Percentiles rank a stretch among this genome's conserved stretches.
These are phyloP conservation scores for Saimiri boliviensis DNA, from an alignment of 2,113 vertebrate species.

Conservation along the genomic window DNA sequence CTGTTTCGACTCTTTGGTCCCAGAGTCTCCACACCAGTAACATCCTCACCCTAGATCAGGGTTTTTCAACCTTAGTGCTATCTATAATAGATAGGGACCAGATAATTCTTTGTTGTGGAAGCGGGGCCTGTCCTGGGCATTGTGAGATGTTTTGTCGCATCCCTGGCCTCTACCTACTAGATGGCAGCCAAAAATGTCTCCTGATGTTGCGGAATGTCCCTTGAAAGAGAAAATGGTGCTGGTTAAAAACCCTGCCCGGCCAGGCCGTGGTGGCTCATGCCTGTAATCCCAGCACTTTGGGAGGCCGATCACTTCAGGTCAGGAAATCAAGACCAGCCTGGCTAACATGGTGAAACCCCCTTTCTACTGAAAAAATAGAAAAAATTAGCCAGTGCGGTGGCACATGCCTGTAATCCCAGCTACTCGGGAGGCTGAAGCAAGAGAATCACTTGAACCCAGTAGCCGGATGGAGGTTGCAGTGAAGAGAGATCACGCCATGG, in stretches of 20 bases:
- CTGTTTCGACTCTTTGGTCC: background rate
- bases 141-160: background rate
- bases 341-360: background rate
- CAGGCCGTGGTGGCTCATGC: accelerated
- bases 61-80: background rate
- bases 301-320: background rate
- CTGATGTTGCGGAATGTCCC: background rate
- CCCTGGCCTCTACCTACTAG: background rate
- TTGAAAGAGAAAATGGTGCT: background rate
- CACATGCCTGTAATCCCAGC: background rate
- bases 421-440: background rate
- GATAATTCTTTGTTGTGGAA: background rate
- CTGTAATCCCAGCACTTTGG: background rate
- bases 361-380: background rate
- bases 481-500: accelerated
- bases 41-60: background rate
- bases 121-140: background rate
- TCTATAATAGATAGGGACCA: background rate
- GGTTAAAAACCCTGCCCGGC: background rate
- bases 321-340: background rate
- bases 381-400: background rate
- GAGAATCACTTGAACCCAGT: background rate
- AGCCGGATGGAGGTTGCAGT: background rate
- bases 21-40: background rate
- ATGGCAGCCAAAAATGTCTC: background rate